These are phyloP conservation scores for Muschampia staudingeri DNA, from an alignment of 2,888 invertebrate genomes.

Conservation along the genomic window DNA sequence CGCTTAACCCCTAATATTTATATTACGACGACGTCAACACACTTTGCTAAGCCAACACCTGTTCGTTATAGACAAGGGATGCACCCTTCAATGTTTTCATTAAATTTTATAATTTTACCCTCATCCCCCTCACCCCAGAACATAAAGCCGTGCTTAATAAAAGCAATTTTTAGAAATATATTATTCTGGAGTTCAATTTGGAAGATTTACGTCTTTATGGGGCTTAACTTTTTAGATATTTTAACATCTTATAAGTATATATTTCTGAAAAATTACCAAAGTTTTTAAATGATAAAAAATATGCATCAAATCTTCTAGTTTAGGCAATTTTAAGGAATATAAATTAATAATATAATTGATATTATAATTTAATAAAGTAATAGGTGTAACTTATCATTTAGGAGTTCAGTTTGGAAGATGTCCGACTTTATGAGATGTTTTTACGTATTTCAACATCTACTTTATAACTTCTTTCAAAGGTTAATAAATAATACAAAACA, in stretches of 20 bases:
- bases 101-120: slow-evolving; percentile 22
- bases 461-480: too few species aligned
- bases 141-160: not conserved
- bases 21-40: not conserved
- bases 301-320: too few species aligned
- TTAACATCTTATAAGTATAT: not conserved
- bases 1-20: not conserved
- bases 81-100: slow-evolving; percentile 37
- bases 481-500: not conserved
- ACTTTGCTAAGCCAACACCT: slow-evolving; percentile 21
- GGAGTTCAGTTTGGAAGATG: too few species aligned
- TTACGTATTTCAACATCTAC: too few species aligned
- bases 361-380: too few species aligned
- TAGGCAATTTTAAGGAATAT: too few species aligned
- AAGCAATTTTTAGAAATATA: slow-evolving; percentile 22
- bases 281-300: too few species aligned
- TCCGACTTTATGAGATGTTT: too few species aligned
- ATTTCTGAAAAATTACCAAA: too few species aligned
- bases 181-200: slow-evolving; percentile 9
- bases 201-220: not conserved
- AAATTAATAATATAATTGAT: too few species aligned
- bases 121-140: slow-evolving; percentile 1
- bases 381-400: too few species aligned
- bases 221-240: not conserved
- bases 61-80: slow-evolving; percentile 21